Evolutionary conservation across 2,888 invertebrate species (phyloP).

Genomic region (Himalopsyche tibetana): DNA sequence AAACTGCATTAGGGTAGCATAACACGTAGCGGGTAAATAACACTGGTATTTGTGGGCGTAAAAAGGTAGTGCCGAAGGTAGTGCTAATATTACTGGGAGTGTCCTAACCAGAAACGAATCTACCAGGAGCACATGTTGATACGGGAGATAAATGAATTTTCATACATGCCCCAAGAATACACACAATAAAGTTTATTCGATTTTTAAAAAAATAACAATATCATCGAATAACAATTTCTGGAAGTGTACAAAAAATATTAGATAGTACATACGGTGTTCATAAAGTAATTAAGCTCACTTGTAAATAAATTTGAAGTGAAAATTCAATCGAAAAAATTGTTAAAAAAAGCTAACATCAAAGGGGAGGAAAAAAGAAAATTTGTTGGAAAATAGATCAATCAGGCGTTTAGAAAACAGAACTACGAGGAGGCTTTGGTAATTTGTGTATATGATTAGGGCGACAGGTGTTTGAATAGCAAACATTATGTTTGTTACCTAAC

Average conservation of each 20-base stretch:
- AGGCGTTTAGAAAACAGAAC: constrained; percentile 56
- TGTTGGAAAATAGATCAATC: constrained; percentile 27
- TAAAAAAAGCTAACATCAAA: neutral
- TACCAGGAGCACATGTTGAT: constrained; percentile 67
- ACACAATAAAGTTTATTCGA: no score
- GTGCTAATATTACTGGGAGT: constrained; percentile 60
- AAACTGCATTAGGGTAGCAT: constrained; percentile 52
- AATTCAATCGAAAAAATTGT: no score
- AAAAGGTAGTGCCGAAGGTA: constrained; percentile 6
- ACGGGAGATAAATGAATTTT: constrained; percentile 38
- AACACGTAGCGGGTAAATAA: neutral
- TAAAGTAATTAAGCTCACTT: no score
- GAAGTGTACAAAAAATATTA: no score
- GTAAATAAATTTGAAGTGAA: no score
- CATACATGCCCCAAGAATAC: no score
- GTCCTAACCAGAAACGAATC: constrained; percentile 57
- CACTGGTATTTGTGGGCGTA: neutral
- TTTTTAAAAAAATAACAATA: no score
- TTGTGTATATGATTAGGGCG: constrained; percentile 61
- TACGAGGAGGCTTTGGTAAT: constrained; percentile 60
- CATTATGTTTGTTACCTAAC: neutral
- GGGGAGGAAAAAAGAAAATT: neutral
- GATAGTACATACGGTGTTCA: no score
- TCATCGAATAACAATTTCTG: no score
- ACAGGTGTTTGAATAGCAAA: constrained; percentile 56